A percentile compares a stretch with the other conserved stretches of the same genome.
Conservation (phyloP, 2,888 invertebrate genomes). For the Tipula unca region DNA sequence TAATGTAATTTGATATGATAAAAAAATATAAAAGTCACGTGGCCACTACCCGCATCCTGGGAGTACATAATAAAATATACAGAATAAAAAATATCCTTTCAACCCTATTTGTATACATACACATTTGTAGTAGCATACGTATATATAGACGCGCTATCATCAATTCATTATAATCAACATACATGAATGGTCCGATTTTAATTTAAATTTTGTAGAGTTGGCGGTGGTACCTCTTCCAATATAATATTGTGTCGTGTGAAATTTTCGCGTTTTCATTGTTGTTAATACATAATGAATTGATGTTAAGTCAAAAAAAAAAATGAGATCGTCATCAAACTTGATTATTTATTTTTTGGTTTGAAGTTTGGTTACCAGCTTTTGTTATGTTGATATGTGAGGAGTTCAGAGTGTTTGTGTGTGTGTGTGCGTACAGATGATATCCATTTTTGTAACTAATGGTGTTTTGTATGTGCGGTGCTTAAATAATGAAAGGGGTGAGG, state of each 20-base stretch:
- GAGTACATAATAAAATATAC: background rate
- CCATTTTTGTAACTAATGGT: background rate
- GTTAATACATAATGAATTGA: constrained; percentile 1
- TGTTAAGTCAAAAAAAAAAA: background rate
- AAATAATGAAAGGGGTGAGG: constrained; percentile 8
- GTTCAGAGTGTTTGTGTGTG: background rate
- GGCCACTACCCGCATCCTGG: background rate
- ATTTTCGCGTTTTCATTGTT: constrained; percentile 14
- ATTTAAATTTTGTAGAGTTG: background rate
- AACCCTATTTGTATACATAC: background rate
- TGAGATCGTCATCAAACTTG: background rate
- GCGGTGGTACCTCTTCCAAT: background rate
- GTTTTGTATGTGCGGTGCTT: background rate
- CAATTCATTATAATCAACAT: constrained; percentile 8
- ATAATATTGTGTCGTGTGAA: background rate
- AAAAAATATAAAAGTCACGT: background rate
- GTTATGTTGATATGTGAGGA: background rate
- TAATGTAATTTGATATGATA: constrained; percentile 8
- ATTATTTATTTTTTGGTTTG: background rate
- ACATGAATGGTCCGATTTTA: constrained; percentile 8
- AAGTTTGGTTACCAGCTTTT: constrained; percentile 14
- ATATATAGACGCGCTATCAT: background rate
- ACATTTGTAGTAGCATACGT: background rate
- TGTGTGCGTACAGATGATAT: background rate
- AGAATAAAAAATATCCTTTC: background rate